Evolutionary conservation across 2,113 vertebrate genomes (phyloP).

Genomic region (Chaenogobius annularis): DNA sequence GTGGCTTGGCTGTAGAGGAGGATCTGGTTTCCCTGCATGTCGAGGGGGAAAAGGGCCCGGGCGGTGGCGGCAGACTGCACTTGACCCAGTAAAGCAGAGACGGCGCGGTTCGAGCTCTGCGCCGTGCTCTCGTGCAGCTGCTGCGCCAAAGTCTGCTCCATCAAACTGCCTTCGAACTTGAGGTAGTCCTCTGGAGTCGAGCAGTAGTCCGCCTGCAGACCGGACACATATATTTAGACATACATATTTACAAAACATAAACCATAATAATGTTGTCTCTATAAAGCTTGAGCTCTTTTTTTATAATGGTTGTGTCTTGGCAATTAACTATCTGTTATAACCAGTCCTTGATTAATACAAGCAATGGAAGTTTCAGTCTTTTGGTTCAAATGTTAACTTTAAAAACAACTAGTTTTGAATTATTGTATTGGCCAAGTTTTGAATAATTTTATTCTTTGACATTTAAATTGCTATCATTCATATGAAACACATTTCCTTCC

Average conservation of each 20-base stretch:
- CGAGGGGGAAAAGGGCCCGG: conserved; percentile 82
- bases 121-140: conserved; percentile 63
- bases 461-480: too few species aligned
- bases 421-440: too few species aligned
- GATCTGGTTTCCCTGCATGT: conserved; percentile 87
- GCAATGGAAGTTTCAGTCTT: too few species aligned
- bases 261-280: too few species aligned
- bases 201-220: conserved; percentile 79
- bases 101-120: conserved; percentile 52
- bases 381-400: too few species aligned
- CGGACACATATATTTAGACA: not conserved
- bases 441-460: too few species aligned
- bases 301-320: too few species aligned
- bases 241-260: not conserved
- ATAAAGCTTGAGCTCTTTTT: too few species aligned
- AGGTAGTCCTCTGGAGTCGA: conserved; percentile 84
- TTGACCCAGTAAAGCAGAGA: conserved; percentile 68
- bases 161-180: conserved; percentile 78
- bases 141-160: conserved; percentile 74
- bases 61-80: conserved; percentile 71
- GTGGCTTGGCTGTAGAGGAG: conserved; percentile 78
- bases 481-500: too few species aligned
- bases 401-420: too few species aligned
- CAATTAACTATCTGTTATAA: too few species aligned
- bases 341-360: too few species aligned